Conservation (phyloP, 1,140 invertebrate genomes). For the Drosophila sproati region DNA sequence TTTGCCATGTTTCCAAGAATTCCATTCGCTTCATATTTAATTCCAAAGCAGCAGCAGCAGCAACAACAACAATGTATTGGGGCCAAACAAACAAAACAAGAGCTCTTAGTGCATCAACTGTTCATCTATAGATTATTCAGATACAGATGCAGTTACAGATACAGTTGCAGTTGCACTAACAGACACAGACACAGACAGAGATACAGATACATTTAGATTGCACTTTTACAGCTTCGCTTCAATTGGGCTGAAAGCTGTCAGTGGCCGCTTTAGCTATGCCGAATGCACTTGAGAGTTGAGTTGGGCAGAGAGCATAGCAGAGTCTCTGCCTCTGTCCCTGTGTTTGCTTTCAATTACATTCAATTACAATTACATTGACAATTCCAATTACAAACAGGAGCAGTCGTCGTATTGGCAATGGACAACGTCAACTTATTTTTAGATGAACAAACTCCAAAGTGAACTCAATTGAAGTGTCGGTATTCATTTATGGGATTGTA, state of each 20-base stretch:
- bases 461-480: conserved; percentile 41
- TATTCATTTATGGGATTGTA: conserved; percentile 32
- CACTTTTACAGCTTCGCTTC: conserved; percentile 70
- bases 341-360: conserved; percentile 68
- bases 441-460: conserved; percentile 43
- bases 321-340: background rate
- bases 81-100: conserved; percentile 28
- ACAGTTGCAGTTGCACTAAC: conserved; percentile 25
- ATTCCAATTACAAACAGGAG: conserved; percentile 11
- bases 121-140: conserved; percentile 10
- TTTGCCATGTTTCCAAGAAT: background rate
- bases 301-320: conserved; percentile 16
- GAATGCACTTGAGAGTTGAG: conserved; percentile 56
- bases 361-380: conserved; percentile 54
- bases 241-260: conserved; percentile 53
- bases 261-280: conserved; percentile 21
- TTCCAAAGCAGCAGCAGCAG: conserved; percentile 9
- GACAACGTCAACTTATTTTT: conserved; percentile 42
- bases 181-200: conserved; percentile 18
- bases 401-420: conserved; percentile 15
- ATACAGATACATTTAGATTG: conserved; percentile 40
- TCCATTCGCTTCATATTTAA: conserved; percentile 22
- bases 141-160: conserved; percentile 14
- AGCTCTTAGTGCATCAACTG: background rate
- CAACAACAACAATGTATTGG: conserved; percentile 23